A percentile compares a stretch with the other conserved stretches of the same genome.
Conservation (phyloP, 2,888 invertebrate species). For the Oxyscelio sp. region DNA sequence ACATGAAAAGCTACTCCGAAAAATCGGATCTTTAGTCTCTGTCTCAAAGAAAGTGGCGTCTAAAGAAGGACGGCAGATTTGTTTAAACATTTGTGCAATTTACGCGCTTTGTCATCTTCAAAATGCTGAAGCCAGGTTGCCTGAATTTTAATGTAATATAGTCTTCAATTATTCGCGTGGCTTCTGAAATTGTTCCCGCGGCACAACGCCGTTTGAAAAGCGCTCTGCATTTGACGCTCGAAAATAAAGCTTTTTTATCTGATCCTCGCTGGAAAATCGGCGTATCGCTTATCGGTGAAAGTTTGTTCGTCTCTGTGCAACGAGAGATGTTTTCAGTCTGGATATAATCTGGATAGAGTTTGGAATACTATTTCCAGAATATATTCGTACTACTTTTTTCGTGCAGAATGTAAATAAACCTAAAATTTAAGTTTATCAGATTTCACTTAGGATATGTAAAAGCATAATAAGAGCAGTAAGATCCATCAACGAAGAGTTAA, state of each 20-base stretch:
- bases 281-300: slow-evolving; percentile 47
- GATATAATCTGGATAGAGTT: too few species aligned
- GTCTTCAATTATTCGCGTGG: slow-evolving; percentile 19
- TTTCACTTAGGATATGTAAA: too few species aligned
- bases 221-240: slow-evolving; percentile 9
- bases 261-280: slow-evolving; percentile 33
- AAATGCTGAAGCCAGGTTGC: too few species aligned
- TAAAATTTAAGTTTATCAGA: too few species aligned
- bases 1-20: slow-evolving; percentile 36
- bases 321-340: slow-evolving; percentile 6
- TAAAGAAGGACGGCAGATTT: not conserved
- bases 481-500: too few species aligned
- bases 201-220: slow-evolving; percentile 5
- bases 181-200: not conserved
- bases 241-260: slow-evolving; percentile 42
- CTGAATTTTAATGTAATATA: slow-evolving; percentile 14
- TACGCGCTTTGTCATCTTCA: not conserved
- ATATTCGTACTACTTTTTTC: too few species aligned
- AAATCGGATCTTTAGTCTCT: slow-evolving; percentile 13
- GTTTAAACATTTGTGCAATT: not conserved
- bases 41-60: not conserved
- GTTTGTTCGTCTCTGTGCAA: slow-evolving; percentile 9
- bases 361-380: too few species aligned
- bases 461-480: too few species aligned
- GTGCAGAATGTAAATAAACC: too few species aligned